Base-by-base conservation (phyloP, 2,888 invertebrate genomes). In the Lithophane semibrunnea region DNA sequence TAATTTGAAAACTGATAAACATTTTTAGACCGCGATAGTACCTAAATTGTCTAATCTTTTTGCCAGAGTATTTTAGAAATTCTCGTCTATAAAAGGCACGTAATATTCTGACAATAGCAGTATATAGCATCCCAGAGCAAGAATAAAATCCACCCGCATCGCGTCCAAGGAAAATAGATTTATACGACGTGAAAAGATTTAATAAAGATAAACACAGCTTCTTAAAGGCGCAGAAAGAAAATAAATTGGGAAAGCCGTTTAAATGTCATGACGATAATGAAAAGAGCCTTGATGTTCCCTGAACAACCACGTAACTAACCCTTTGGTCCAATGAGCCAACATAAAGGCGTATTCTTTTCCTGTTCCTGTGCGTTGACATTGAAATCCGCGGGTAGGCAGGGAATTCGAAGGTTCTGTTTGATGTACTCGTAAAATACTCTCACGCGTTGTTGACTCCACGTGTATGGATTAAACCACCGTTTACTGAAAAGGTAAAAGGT, bases 301-400 rank as follows among this genome's bases (percentile, higher is more conserved):
- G 60, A 68, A 82, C 75, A 71, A 52, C 63, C 73, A 47, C 16
- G 54, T 78, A 74, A 71, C 67, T 74, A 81, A 77, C 73, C 80
- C 78, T 87, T 79, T 84, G 78, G 83, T 89, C 81, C 84, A 89
- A 85, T 89, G 88, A 66, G 65, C 61, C 64, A 29, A 83, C 68
- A 80, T 79, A 79, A 87, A 86, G 73, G 54, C 67, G 54, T 60
- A 78, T 83, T 83, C n/a, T 83, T 78, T 81, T 79, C 75, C 73
- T 77, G n/a, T n/a, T n/a, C 49, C 81, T 75, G 67, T n/a, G 58
- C n/a, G 16, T 44, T 84, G 86, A 80, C 86, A 89, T 86, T 88
- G 84, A 80, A 79, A 80, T 47, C 83, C 60, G 66, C 56, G 70
- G 64, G 61, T 65, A 66, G 74, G 52, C 37, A n/a, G 44, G 64